Base-by-base conservation (phyloP, 2,797 vertebrate species). In the Myripristis murdjan region DNA sequence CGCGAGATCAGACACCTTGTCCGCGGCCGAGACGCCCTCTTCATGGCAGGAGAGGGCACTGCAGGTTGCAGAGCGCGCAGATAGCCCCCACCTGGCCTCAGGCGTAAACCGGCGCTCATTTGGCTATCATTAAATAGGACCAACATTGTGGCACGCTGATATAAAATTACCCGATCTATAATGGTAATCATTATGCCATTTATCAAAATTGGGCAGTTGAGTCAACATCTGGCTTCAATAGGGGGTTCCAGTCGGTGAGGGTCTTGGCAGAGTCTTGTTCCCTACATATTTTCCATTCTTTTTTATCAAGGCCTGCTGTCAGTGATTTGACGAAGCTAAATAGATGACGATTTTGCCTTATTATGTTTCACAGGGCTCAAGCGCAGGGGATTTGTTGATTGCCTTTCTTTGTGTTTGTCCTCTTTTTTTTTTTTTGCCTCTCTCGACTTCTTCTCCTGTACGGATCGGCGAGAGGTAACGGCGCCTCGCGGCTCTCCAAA, bases 141-240 rank as follows among this genome's bases (percentile, higher is more conserved):
- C 89, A 90, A 79, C 78, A 73, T 91, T 77, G 91, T 91, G 63
- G 86, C 91, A 79, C 64, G 64, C 81, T 83, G 91, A 94, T 91
- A 92, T 92, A 93, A 95, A 92, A 93, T 86, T 90, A 93, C 87
- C 83, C 83, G 77, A 89, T 92, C 91, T 82, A 91, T 87, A 94
- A 92, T 92, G 91, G 87, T 92, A 94, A 94, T 92, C 89, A 88
- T 91, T 87, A 86, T 84, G 90, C 90, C 69, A 87, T 94, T 96
- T 96, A 95, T 95, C 90, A 94, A 93, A 95, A 94, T 91, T 94
- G 93, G 95, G 90, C 89, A 91, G 92, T 90, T 90, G 94, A 91
- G 69, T 93, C 91, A 95, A 96, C 89, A 95, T 95, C 93, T 96
- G 95, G 91, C 90, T 96, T 95, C 94, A 95, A 96, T 92, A 93